These are phyloP conservation scores for Thryonomys swinderianus DNA, from an alignment of 2,113 vertebrate genomes.

Conservation along the genomic window DNA sequence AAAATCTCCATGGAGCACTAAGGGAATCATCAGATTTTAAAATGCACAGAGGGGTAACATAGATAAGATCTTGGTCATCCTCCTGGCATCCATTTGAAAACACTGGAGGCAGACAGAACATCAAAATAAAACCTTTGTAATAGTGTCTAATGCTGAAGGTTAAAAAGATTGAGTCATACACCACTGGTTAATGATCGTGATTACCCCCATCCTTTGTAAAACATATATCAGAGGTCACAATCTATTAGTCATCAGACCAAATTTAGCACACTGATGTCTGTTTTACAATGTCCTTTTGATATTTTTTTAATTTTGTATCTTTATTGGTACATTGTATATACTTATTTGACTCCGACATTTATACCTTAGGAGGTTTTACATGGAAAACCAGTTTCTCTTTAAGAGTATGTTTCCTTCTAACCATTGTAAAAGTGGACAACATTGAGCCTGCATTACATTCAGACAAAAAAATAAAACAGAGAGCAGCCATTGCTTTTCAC, in stretches of 20 bases:
- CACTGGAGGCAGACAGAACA: neutral
- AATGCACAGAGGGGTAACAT: neutral
- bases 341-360: constrained; percentile 41
- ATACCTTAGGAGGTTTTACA: neutral
- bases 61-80: neutral
- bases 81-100: constrained; percentile 14
- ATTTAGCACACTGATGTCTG: neutral
- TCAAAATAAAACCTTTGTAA: constrained; percentile 17
- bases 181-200: neutral
- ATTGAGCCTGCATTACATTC: neutral
- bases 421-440: neutral
- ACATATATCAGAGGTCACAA: neutral
- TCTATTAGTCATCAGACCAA: neutral
- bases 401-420: neutral
- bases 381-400: constrained; percentile 40
- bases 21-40: neutral
- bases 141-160: constrained; percentile 50
- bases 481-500: neutral
- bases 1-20: neutral
- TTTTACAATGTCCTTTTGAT: neutral
- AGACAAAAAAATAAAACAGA: neutral
- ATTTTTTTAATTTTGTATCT: no score
- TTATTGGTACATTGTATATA: no score
- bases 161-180: neutral
- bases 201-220: neutral